Conservation (phyloP, 2,888 invertebrate genomes). For the Amblyjoppa proteus region DNA sequence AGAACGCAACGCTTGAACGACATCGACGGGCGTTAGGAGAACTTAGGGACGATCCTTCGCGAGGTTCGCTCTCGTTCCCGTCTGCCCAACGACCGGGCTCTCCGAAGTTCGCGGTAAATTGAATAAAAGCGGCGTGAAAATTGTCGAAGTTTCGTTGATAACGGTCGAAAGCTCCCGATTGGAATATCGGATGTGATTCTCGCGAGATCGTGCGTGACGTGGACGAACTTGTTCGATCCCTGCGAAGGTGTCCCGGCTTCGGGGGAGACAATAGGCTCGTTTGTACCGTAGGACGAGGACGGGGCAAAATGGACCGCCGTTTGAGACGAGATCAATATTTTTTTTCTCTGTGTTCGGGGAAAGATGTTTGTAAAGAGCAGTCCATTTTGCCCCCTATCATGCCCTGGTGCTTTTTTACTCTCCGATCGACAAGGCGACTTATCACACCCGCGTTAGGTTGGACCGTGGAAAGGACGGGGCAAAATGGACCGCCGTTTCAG, state of each 20-base stretch:
- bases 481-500: background rate
- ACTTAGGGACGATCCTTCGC: constrained; percentile 20
- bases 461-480: too few species aligned
- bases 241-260: background rate
- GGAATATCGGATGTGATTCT: constrained; percentile 58
- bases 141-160: constrained; percentile 45
- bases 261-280: background rate
- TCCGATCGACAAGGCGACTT: too few species aligned
- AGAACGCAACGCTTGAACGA: background rate
- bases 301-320: too few species aligned
- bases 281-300: too few species aligned
- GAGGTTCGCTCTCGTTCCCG: background rate
- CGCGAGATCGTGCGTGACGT: background rate
- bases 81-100: constrained; percentile 1
- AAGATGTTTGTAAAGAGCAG: too few species aligned
- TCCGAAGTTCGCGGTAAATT: constrained; percentile 56
- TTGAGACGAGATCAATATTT: too few species aligned
- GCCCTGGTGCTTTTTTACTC: too few species aligned
- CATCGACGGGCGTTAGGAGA: constrained; percentile 30
- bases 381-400: too few species aligned
- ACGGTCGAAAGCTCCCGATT: constrained; percentile 56
- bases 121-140: constrained; percentile 55
- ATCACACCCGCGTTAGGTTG: too few species aligned
- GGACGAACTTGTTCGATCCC: background rate
- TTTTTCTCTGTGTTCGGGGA: too few species aligned